Percentiles rank a stretch among this genome's conserved stretches.
Conservation (phyloP, 2,888 invertebrate species). For the Agriopis aurantiaria region DNA sequence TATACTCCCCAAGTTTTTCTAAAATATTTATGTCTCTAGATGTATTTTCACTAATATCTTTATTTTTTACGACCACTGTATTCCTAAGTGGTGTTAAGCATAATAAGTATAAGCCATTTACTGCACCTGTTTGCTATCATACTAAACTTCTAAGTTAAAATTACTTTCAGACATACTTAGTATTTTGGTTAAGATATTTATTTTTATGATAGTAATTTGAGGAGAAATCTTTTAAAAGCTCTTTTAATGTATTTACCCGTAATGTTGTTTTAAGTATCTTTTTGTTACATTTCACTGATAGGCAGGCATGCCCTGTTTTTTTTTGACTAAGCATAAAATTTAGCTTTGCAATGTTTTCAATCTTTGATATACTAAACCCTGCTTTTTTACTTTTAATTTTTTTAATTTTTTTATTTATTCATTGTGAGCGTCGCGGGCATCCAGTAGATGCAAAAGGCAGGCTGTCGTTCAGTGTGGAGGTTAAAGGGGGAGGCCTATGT, state of each 20-base stretch:
- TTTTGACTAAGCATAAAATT: neutral
- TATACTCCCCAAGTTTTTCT: too few species aligned
- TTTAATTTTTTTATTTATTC: too few species aligned
- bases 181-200: constrained; percentile 10
- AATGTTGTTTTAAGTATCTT: constrained; percentile 9
- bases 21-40: neutral
- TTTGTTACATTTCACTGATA: neutral
- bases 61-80: constrained; percentile 11
- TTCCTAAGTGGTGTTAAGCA: constrained; percentile 17
- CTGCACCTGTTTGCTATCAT: constrained; percentile 30
- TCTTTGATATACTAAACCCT: too few species aligned
- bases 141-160: constrained; percentile 25
- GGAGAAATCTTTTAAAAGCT: constrained; percentile 14
- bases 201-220: constrained; percentile 18
- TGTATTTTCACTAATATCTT: constrained; percentile 9
- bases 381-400: too few species aligned
- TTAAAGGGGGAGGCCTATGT: too few species aligned
- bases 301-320: neutral
- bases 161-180: constrained; percentile 21
- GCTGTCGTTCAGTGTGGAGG: too few species aligned
- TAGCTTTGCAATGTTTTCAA: too few species aligned
- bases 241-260: constrained; percentile 10
- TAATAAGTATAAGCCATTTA: constrained; percentile 25
- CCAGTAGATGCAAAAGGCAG: too few species aligned
- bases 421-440: too few species aligned